Base-by-base conservation (phyloP, 2,888 invertebrate species). In the Aquatica leii region DNA sequence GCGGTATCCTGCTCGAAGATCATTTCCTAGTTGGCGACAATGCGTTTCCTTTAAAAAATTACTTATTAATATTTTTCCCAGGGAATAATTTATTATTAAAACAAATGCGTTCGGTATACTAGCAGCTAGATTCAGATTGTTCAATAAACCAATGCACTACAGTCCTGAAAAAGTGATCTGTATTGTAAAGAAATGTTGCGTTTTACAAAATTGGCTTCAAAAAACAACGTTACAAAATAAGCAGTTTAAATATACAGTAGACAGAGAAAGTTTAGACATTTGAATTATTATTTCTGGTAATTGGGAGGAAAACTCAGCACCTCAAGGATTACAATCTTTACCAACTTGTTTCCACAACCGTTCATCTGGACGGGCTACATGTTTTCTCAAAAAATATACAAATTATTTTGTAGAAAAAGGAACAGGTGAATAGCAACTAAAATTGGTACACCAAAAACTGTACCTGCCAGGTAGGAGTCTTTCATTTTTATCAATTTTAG, bases 391-490 rank as follows among this genome's bases (percentile, higher is more conserved):
- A 24, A 24, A 6, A 24, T 24, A 24, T 24, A 6, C 24, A 50
- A 41, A 67, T 49, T 67, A 65, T 40, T 67, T 67, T 62, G 55
- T 66, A 54, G 68, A 58, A 62, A 55, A 55, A 51, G 68, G 65
- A 59, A 9, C 62, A 40, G 65, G 66, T 56, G 60, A 60, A 21
- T 68, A 65, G 63, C 65, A 66, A 34, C 55, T 56, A 66, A 68
- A 59, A 6, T 4, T 24, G 24, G 24, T 24, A 6, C 24, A 24
- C 24, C 6, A 24, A 24, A 24, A 24, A 4, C 4, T n/a, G n/a
- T 24, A 24, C 24, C 6, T 2, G 6, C 24, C 6, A n/a, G n/a
- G n/a, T 31, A 9, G 31, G 31, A 31, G 31, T 31, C 31, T 31
- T 31, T 31, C 4, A 31, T 31, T 31, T 31, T 31, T 31, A 6